Evolutionary conservation across 2,888 invertebrate species (phyloP), one percentile per base, ranked within the genome.

Genomic region (Chaetogeoica ovagalla): DNA sequence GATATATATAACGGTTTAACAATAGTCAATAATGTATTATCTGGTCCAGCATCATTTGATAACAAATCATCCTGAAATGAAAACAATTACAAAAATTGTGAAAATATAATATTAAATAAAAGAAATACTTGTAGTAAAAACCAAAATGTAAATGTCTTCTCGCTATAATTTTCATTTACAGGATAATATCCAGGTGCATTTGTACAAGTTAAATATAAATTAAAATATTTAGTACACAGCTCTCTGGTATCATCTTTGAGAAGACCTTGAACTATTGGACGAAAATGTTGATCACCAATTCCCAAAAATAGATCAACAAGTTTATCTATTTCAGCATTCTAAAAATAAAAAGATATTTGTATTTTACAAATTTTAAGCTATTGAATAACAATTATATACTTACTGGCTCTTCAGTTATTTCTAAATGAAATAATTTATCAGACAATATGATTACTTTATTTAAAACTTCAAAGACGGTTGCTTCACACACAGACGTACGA

Each of bases 71-170:
- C 83, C 83, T 83, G 37, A 60, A 76, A 37, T 52, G 15, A 17
- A 13, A 23, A 52, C 21, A 52, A 30, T 17, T 52, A 55, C 21
- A 70, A 77, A 15, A 43, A 48, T 48, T 48, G 11, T 13, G 13
- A 48, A 55, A 39, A 7, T 30, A 68, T 43, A 21, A 7, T 60
- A 73, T 39, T 0, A 68, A 37, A 19, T 37, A 21, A 82, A 65
- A 73, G 39, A 37, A 1, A 85, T 82, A 93, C 94, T 89, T 97
- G 96, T 75, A 97, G 87, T 81, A 93, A 91, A 86, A 94, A 97
- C 97, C 97, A 97, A 86, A 96, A 95, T 5, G 94, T 93, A 87
- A 96, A 92, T 0, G 95, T 91, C 83, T 95, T 89, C 82, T 92
- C 93, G 85, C 96, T 96, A 82, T 93, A 91, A 0, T 91, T 92